Conservation (phyloP, 1,140 invertebrate genomes). For the Linepithema humile region DNA sequence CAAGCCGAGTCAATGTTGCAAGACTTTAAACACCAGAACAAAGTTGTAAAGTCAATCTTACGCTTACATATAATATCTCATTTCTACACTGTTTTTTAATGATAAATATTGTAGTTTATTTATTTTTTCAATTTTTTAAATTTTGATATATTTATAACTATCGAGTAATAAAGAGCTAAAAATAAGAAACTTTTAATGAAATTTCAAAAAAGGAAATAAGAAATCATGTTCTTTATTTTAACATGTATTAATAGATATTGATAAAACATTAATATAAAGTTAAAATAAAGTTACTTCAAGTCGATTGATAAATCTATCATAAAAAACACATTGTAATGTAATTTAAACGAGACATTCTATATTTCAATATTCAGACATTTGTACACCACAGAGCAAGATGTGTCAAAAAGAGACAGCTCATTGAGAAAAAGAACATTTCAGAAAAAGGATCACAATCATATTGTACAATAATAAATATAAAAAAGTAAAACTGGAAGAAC, state of each 20-base stretch:
- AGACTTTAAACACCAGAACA: background rate
- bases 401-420: conserved; percentile 51
- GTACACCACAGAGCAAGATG: background rate
- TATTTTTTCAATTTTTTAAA: background rate
- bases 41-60: conserved; percentile 10
- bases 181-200: background rate
- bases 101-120: background rate
- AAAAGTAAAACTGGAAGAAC: conserved; percentile 65
- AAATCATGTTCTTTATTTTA: background rate
- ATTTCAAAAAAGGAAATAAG: background rate
- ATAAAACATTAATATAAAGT: too few relatives aligned
- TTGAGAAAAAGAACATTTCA: conserved; percentile 50
- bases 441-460: conserved; percentile 52
- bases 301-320: background rate
- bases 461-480: conserved; percentile 64
- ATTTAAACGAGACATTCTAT: background rate
- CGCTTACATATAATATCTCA: background rate
- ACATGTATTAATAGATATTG: background rate
- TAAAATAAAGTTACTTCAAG: too few relatives aligned
- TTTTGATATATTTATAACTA: background rate
- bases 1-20: background rate
- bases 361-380: conserved; percentile 52
- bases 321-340: background rate
- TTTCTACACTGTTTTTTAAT: background rate
- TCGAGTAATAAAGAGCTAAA: background rate